Conservation (phyloP, 2,888 invertebrate species). For the Abrostola tripartita region DNA sequence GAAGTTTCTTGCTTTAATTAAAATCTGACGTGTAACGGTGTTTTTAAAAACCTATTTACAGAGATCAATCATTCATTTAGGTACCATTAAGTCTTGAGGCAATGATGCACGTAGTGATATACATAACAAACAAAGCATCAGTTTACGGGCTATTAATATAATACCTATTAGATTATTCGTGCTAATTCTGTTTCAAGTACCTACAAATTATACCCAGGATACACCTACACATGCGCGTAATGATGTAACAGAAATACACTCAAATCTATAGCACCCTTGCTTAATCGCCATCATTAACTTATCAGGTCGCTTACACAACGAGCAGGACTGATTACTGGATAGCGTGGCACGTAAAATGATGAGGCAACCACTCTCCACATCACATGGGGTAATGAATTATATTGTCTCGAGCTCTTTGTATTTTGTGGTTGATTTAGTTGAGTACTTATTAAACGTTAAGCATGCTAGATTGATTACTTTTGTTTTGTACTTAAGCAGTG, state of each 20-base stretch:
- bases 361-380: slow-evolving; percentile 2
- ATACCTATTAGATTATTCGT: too few relatives aligned
- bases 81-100: too few relatives aligned
- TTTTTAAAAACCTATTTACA: too few relatives aligned
- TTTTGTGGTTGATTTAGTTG: not conserved
- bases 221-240: not conserved
- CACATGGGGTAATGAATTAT: slow-evolving; percentile 17
- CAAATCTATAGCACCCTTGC: slow-evolving; percentile 7
- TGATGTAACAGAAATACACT: not conserved
- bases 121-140: too few relatives aligned
- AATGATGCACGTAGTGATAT: too few relatives aligned
- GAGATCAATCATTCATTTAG: too few relatives aligned
- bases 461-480: not conserved
- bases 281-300: slow-evolving; percentile 27
- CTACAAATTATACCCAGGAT: not conserved
- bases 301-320: slow-evolving; percentile 13
- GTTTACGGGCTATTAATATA: too few relatives aligned
- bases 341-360: slow-evolving; percentile 33
- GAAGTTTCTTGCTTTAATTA: too few relatives aligned
- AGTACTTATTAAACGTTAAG: not conserved
- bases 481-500: too few relatives aligned
- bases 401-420: not conserved
- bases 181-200: too few relatives aligned
- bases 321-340: slow-evolving; percentile 30
- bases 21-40: too few relatives aligned